A percentile compares a stretch with the other conserved stretches of the same genome.
Conservation (phyloP, 2,113 vertebrate species). For the Salminus brasiliensis region DNA sequence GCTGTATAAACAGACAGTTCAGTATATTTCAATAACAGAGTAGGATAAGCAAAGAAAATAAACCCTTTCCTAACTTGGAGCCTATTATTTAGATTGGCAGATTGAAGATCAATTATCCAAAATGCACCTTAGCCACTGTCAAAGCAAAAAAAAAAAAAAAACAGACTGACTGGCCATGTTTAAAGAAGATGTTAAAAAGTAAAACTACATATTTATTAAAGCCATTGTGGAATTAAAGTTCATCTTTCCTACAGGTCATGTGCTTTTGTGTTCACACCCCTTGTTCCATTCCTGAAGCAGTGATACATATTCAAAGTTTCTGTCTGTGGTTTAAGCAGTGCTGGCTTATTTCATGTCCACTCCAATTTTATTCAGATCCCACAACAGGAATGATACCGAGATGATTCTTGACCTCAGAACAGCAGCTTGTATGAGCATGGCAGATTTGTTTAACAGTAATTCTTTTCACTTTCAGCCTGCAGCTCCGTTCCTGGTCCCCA, state of each 20-base stretch:
- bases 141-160: no score
- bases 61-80: no score
- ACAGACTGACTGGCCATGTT: no score
- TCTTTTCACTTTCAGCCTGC: slow-evolving; percentile 61
- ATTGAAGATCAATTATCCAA: background rate
- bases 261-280: background rate
- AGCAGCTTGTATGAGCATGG: background rate
- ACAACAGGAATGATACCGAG: background rate
- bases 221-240: no score
- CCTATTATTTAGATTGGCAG: no score
- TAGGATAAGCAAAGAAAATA: slow-evolving; percentile 10
- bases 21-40: slow-evolving; percentile 1
- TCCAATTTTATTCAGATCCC: background rate
- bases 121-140: no score
- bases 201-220: background rate
- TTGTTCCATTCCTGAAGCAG: background rate
- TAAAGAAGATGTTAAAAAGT: background rate
- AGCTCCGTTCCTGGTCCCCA: slow-evolving; percentile 72
- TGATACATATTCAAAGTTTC: background rate
- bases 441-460: background rate
- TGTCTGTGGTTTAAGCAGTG: background rate
- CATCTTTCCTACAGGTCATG: background rate
- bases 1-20: background rate
- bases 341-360: background rate
- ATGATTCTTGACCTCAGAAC: background rate